Evolutionary conservation across 2,888 invertebrate genomes (phyloP).

Genomic region (Drosophila rellima): DNA sequence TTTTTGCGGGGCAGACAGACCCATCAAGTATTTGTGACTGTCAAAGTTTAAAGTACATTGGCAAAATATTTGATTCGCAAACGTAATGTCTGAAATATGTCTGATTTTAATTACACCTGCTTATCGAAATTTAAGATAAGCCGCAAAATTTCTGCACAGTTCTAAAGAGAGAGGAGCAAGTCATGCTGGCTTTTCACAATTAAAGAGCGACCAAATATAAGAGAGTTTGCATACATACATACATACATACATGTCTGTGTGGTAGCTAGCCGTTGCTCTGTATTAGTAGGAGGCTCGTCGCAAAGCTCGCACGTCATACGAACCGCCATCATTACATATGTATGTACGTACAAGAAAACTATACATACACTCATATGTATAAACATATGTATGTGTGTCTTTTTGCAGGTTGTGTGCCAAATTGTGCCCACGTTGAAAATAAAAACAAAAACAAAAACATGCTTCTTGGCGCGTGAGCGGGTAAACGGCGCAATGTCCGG

Average conservation of each 20-base stretch:
- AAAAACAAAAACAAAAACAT: slow-evolving; percentile 35
- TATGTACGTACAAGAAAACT: not conserved
- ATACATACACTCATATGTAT: slow-evolving; percentile 14
- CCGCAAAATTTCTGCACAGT: not conserved
- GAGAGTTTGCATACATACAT: too few relatives aligned
- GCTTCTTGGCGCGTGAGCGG: slow-evolving; percentile 18
- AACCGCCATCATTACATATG: slow-evolving; percentile 56
- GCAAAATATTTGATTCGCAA: slow-evolving; percentile 3
- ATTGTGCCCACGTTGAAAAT: slow-evolving; percentile 37
- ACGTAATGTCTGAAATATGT: slow-evolving; percentile 9
- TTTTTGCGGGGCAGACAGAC: not conserved
- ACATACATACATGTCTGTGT: slow-evolving; percentile 21
- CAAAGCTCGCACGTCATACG: slow-evolving; percentile 40
- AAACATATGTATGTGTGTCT: slow-evolving; percentile 12
- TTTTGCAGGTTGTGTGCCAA: slow-evolving; percentile 47
- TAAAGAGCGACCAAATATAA: slow-evolving; percentile 14
- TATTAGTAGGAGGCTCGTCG: slow-evolving; percentile 74
- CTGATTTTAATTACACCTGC: not conserved
- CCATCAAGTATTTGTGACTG: slow-evolving; percentile 8
- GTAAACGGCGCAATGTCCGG: slow-evolving; percentile 29
- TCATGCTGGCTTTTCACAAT: slow-evolving; percentile 19
- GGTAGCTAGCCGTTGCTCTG: slow-evolving; percentile 24
- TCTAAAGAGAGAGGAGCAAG: slow-evolving; percentile 13
- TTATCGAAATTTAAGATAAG: slow-evolving; percentile 7
- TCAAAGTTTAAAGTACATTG: slow-evolving; percentile 53